These are phyloP conservation scores for Sternotherus odoratus DNA, from an alignment of 2,797 vertebrate genomes.

Conservation along the genomic window DNA sequence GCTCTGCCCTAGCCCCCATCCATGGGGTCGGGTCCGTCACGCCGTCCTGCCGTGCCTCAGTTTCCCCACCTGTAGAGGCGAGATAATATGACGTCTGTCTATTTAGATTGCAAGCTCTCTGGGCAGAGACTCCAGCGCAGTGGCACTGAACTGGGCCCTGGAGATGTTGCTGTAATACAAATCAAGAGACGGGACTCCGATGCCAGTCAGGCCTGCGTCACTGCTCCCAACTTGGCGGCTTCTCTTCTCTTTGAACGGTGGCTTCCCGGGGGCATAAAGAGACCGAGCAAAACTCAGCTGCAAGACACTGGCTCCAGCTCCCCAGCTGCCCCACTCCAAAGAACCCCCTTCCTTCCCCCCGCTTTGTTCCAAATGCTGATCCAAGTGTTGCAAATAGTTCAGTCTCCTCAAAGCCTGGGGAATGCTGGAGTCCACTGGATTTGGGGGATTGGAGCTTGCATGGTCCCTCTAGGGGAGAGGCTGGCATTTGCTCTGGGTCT, in stretches of 20 bases:
- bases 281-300: not conserved
- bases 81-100: not conserved
- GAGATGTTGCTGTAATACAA: too few species aligned
- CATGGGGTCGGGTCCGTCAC: not conserved
- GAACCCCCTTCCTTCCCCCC: not conserved
- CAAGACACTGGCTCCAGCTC: not conserved
- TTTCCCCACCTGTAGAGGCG: not conserved
- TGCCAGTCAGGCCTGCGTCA: not conserved
- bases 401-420: not conserved
- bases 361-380: not conserved
- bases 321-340: not conserved
- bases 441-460: not conserved
- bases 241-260: not conserved
- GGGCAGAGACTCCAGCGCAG: not conserved
- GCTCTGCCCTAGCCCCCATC: not conserved
- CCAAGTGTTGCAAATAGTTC: not conserved
- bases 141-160: not conserved
- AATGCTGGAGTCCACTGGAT: too few species aligned
- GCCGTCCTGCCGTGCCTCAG: not conserved
- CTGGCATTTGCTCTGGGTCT: not conserved
- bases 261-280: not conserved
- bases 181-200: too few species aligned
- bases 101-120: not conserved
- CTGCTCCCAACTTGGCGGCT: not conserved
- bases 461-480: not conserved